phyloP scores from a whole-genome alignment of 2,888 invertebrate genomes.

The Meiosimyza platycephala region DNA sequence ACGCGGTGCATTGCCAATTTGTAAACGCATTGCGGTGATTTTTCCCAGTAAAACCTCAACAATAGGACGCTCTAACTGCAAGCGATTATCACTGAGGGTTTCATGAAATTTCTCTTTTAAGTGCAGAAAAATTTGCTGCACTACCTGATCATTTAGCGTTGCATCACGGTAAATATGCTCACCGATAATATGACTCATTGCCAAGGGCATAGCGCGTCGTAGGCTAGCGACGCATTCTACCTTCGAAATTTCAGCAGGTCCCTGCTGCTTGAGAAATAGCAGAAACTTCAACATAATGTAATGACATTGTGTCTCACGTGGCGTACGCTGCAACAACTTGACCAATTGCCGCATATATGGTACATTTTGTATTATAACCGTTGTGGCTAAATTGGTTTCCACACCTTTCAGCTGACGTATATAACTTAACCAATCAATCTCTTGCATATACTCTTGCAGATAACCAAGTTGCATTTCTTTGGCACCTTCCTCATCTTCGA shows the following conservation, averaged over 20 bases:
- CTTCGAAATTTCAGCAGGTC: slow-evolving; percentile 57
- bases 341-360: slow-evolving; percentile 57
- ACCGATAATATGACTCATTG: slow-evolving; percentile 58
- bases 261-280: slow-evolving; percentile 56
- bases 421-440: slow-evolving; percentile 57
- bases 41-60: slow-evolving; percentile 55
- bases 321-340: slow-evolving; percentile 51
- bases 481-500: slow-evolving; percentile 58
- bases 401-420: slow-evolving; percentile 52
- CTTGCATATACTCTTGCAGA: slow-evolving; percentile 56
- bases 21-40: slow-evolving; percentile 55
- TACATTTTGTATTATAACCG: slow-evolving; percentile 60
- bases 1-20: slow-evolving; percentile 57
- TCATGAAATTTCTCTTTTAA: slow-evolving; percentile 55
- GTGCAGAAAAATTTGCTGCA: slow-evolving; percentile 51
- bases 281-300: slow-evolving; percentile 62
- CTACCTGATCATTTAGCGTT: slow-evolving; percentile 47
- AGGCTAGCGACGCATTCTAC: slow-evolving; percentile 58
- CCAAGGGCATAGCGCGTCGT: slow-evolving; percentile 61
- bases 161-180: slow-evolving; percentile 52
- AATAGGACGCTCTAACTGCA: slow-evolving; percentile 54
- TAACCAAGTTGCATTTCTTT: slow-evolving; percentile 62
- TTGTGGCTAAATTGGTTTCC: slow-evolving; percentile 51
- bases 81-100: slow-evolving; percentile 54
- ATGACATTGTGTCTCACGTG: slow-evolving; percentile 54